Base-by-base conservation (phyloP, 1,140 invertebrate species). In the Araneus ventricosus region DNA sequence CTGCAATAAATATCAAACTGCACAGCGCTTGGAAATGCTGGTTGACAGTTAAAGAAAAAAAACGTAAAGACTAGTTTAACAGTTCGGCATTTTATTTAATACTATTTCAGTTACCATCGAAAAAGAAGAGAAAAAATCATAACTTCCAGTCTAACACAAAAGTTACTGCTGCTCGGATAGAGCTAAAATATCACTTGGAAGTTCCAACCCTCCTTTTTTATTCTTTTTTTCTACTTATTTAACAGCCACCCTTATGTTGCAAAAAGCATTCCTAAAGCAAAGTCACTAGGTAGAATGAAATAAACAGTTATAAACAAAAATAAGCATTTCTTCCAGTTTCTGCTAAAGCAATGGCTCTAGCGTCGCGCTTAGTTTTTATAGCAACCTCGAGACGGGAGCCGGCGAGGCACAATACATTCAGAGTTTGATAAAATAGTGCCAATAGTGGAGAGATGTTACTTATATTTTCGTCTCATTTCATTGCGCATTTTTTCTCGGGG, bases 281-380 rank as follows among this genome's bases (percentile, higher is more conserved):
- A 67, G 24, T 67, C 6, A n/a, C 10, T 52, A 27, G 24, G n/a
- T 27, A 67, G 63, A 27, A 30, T 67, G 63, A 67, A 67, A 67
- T 67, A 67, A 67, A 30, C 63, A 67, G 63, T 67, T 67, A 67
- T 67, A 67, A 67, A 67, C 27, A 67, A 67, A 67, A 67, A 67
- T 27, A 67, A n/a, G 4, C 27, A 67, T 67, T 67, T 67, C 63
- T 67, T 67, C 5, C 27, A 67, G n/a, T 67, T 67, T 67, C 14
- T 67, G 24, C 63, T n/a, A n/a, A 10, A 27, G 24, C 63, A 27
- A 67, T 67, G 63, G 63, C 63, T 67, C 63, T 67, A 14, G 63
- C n/a, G 63, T 30, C 63, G 63, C 63, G 27, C 24, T 67, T 67
- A 67, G 63, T 67, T 67, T 67, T 67, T 67, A 67, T 67, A 30